Base-by-base conservation (phyloP, 2,113 vertebrate species). In the Seriola dumerili region DNA sequence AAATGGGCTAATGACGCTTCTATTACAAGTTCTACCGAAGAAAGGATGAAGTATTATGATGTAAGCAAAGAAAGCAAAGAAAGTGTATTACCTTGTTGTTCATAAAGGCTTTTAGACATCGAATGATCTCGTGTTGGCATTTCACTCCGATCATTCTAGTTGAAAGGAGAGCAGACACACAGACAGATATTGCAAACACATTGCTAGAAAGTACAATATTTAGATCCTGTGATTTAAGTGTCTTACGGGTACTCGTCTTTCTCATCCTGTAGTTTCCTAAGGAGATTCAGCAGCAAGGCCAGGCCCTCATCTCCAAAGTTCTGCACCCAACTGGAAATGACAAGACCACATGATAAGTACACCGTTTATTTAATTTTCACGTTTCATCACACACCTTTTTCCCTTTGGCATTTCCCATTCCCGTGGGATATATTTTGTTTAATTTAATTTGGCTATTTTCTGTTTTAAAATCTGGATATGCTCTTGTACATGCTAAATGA, bases 31-130 rank as follows among this genome's bases (percentile, higher is more conserved):
- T 21, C 12, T 44, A 25, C 17, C 4, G 16, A 62, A 29, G 8
- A 64, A 54, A 69, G 3, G 1, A 71, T 32, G 6, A 57, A 1
- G 0, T 11, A 54, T n/a, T 44, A 61, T 32, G 6, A 80, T 71
- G 42, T 0, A 10, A 10, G 8, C 25, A 21, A 25, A 46, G 3
- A 66, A 55, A 61, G 0, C 38, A 1, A 38, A 1, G 13, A 0
- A 14, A 57, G 36, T 14, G 8, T 58, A 91, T 94, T 75, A 97
- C 97, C 95, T 96, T 97, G 92, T 97, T 97, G 89, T 98, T 98
- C 97, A 98, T 97, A 78, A 97, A 98, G 62, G 97, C 96, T 93
- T 98, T 98, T 34, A 98, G 94, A 90, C 97, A 98, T 57, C 96
- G 94, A 86, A 97, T 97, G 80, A 97, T 96, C 89, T 98, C 97